phyloP scores from a whole-genome alignment of 2,797 vertebrate genomes.

The Acridotheres tristis region DNA sequence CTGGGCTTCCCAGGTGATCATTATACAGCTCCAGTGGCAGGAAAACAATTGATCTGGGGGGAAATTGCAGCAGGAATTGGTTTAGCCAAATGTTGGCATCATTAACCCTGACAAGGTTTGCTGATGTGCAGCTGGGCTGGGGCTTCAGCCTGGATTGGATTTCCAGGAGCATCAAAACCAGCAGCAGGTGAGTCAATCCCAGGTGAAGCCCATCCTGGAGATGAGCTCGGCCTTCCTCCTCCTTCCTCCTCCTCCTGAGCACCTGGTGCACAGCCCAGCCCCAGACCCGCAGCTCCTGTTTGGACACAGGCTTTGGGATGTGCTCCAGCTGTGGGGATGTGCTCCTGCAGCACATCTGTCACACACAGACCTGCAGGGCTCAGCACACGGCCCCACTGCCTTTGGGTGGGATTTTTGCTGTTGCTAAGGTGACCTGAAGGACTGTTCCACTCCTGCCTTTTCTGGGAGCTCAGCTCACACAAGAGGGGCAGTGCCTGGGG shows the following conservation, averaged over 20 bases:
- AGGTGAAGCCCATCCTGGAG: accelerated
- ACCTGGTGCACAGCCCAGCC: background rate
- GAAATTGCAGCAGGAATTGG: background rate
- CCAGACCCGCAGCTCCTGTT: background rate
- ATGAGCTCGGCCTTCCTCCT: accelerated
- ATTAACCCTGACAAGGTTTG: background rate
- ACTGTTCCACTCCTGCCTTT: accelerated
- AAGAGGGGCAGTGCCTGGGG: background rate
- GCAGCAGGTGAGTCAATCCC: background rate
- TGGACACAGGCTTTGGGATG: background rate
- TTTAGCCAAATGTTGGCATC: background rate
- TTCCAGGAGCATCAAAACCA: background rate
- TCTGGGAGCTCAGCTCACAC: background rate
- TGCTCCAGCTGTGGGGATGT: background rate
- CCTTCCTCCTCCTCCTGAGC: background rate
- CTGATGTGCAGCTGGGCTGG: background rate
- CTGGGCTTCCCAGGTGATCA: background rate
- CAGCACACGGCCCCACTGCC: background rate
- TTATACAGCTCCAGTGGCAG: background rate
- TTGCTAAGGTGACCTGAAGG: background rate
- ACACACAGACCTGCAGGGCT: accelerated
- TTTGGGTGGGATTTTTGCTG: background rate
- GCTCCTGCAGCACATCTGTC: too few species aligned
- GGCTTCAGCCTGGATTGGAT: background rate
- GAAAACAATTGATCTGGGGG: background rate